Percentiles rank a stretch among this genome's conserved stretches.
These are phyloP conservation scores for Leptoclinus maculatus DNA, from an alignment of 2,797 vertebrate species.

Conservation along the genomic window DNA sequence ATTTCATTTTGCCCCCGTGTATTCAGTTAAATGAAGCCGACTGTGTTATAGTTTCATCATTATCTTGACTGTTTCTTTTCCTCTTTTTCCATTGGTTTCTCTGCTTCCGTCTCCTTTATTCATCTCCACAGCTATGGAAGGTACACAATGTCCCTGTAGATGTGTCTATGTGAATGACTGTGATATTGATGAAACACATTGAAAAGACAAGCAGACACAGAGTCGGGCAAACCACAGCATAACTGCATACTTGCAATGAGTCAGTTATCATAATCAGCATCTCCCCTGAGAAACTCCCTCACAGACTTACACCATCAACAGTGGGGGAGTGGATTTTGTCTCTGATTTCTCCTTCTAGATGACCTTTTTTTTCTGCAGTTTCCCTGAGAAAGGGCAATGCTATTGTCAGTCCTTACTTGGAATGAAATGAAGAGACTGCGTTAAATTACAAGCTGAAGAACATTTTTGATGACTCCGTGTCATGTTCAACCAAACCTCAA, in stretches of 20 bases:
- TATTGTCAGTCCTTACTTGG: neutral
- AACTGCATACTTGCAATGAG: neutral
- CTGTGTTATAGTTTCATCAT: neutral
- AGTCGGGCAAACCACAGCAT: neutral
- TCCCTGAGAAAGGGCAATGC: neutral
- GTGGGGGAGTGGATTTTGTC: neutral
- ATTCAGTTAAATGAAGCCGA: neutral
- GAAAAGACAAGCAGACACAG: neutral
- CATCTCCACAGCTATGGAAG: too few species aligned
- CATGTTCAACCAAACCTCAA: slow-evolving; percentile 11
- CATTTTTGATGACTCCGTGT: neutral
- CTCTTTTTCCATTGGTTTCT: neutral
- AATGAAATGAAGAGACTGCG: neutral
- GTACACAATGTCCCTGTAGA: neutral
- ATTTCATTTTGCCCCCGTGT: neutral
- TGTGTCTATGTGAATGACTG: too few species aligned
- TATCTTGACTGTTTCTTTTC: neutral
- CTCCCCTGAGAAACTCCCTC: neutral
- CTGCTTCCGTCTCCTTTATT: neutral
- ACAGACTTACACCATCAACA: neutral
- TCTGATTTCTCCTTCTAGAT: neutral
- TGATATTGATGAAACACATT: neutral
- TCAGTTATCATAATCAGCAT: neutral
- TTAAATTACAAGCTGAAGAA: neutral
- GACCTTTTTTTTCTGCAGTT: neutral